Conservation (phyloP, 2,113 vertebrate genomes). For the Diadophis punctatus region DNA sequence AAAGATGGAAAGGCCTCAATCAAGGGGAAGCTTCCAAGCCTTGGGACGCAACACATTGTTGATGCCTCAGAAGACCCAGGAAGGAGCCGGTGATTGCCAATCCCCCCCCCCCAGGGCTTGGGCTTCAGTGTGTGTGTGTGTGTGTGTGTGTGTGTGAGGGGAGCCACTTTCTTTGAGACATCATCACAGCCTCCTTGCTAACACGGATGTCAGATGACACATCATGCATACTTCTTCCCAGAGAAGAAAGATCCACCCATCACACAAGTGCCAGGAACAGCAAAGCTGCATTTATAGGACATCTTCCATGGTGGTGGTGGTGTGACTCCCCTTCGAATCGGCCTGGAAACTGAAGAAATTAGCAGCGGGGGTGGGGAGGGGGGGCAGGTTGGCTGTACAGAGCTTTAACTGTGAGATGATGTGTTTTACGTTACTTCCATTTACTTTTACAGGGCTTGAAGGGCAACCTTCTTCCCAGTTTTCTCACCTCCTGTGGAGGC, state of each 20-base stretch:
- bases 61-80: not conserved
- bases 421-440: not conserved
- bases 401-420: not conserved
- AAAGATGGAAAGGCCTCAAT: not conserved
- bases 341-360: not conserved
- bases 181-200: not conserved
- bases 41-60: not conserved
- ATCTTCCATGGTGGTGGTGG: not conserved
- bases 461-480: not conserved
- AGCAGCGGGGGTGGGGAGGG: not conserved
- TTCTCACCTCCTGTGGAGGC: not conserved
- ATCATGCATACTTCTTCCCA: not conserved
- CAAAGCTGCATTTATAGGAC: not conserved
- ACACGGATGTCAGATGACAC: not conserved
- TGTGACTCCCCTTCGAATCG: not conserved
- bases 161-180: not conserved
- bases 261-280: not conserved
- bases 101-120: not conserved
- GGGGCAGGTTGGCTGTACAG: not conserved
- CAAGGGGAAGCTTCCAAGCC: not conserved
- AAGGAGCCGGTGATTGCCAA: rapidly evolving
- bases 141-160: too few relatives aligned
- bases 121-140: not conserved
- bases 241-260: not conserved
- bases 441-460: not conserved